Percentiles rank a stretch among this genome's conserved stretches.
Evolutionary conservation across 2,888 invertebrate genomes (phyloP).

Genomic region (Chrysolina haemoptera): DNA sequence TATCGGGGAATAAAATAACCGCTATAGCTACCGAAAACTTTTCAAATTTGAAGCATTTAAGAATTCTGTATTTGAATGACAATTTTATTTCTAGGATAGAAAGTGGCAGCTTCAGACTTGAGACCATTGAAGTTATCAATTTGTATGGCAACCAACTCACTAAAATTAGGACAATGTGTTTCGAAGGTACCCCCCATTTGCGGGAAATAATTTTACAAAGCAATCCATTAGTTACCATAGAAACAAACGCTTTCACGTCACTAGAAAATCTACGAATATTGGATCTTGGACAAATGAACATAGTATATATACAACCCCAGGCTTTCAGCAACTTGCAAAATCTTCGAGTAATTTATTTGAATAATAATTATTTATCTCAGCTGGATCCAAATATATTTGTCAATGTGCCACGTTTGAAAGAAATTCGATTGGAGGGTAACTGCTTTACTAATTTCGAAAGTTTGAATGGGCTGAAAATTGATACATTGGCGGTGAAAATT

Average conservation of each 20-base stretch:
- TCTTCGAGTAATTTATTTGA: slow-evolving; percentile 34
- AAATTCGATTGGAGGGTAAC: slow-evolving; percentile 28
- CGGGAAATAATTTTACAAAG: slow-evolving; percentile 33
- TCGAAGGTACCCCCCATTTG: slow-evolving; percentile 29
- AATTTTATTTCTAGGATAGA: slow-evolving; percentile 34
- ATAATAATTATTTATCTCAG: slow-evolving; percentile 30
- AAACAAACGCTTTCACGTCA: slow-evolving; percentile 35
- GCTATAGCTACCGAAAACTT: slow-evolving; percentile 24
- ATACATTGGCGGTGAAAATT: slow-evolving; percentile 14
- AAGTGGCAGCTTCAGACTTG: slow-evolving; percentile 25
- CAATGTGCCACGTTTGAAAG: slow-evolving; percentile 24
- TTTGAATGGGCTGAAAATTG: slow-evolving; percentile 26
- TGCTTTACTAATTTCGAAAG: slow-evolving; percentile 5
- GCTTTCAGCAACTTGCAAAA: slow-evolving; percentile 35
- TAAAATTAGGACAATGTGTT: slow-evolving; percentile 31
- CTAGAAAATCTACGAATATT: slow-evolving; percentile 27
- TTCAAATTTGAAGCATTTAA: slow-evolving; percentile 24
- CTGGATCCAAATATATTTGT: neutral
- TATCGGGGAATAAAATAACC: slow-evolving; percentile 39
- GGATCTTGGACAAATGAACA: slow-evolving; percentile 32
- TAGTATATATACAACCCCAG: slow-evolving; percentile 30
- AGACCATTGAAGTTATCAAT: slow-evolving; percentile 30
- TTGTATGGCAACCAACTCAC: slow-evolving; percentile 35
- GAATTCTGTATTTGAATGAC: slow-evolving; percentile 30
- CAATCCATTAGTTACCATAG: slow-evolving; percentile 37